Evolutionary conservation across 1,140 invertebrate genomes (phyloP).

Genomic region (Camponotus pennsylvanicus): DNA sequence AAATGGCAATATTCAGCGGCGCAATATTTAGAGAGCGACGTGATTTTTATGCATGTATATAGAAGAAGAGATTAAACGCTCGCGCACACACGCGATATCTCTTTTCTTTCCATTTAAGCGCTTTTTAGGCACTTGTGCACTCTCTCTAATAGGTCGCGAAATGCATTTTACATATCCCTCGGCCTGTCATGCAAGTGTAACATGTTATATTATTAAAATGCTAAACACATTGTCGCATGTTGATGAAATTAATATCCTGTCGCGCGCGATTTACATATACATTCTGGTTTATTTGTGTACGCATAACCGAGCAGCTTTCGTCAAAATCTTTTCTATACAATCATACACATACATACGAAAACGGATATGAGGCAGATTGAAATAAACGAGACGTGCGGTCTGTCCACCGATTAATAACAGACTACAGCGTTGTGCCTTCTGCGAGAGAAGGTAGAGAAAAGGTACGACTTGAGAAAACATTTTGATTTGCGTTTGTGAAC

Average conservation of each 20-base stretch:
- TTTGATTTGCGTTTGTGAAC: conserved; percentile 68
- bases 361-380: conserved; percentile 7
- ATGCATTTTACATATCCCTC: conserved; percentile 7
- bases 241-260: conserved; percentile 35
- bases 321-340: background rate
- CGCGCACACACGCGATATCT: background rate
- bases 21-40: background rate
- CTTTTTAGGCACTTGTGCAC: background rate
- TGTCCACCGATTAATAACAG: conserved; percentile 35
- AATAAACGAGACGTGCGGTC: conserved; percentile 22
- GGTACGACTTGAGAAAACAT: conserved; percentile 56
- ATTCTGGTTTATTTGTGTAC: conserved; percentile 1
- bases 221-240: conserved; percentile 31
- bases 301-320: conserved; percentile 4
- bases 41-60: conserved; percentile 2
- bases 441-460: background rate
- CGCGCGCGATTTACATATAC: background rate
- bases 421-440: conserved; percentile 8
- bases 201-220: conserved; percentile 22
- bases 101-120: background rate
- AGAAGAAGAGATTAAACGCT: background rate
- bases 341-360: background rate
- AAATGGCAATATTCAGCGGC: conserved; percentile 41
- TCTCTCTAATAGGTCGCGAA: background rate
- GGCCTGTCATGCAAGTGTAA: background rate